Base-by-base conservation (phyloP, 2,888 invertebrate species). In the Idaea aversata region DNA sequence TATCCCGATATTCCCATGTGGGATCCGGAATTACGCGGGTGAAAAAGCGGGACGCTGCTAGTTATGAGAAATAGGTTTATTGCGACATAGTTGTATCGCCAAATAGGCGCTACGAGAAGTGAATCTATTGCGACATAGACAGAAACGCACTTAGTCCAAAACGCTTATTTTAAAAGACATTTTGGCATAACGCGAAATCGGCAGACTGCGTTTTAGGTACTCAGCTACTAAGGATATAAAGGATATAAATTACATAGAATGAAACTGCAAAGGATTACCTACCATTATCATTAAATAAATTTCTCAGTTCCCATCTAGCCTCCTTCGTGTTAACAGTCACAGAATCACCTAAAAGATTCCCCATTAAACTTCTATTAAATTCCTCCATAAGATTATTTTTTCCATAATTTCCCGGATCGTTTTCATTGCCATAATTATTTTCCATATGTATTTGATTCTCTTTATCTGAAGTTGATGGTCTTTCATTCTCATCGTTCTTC, bases 241-340 rank as follows among this genome's bases (percentile, higher is more conserved):
- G 3, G 0, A 7, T 57, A 13, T 3, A 57, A 13, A 57, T 57
- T 15, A 57, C 57, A 13, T 57, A 15, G 7, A 57, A 57, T 7
- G 58, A 58, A 58, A n/a, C 15, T 58, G 0, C 34, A 59, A 5
- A 34, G 15, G 34, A 60, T 36, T 35, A 68, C 68, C 78, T 83
- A 90, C 93, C 92, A 82, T 91, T 90, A 70, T 90, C 93, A 78
- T 93, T 94, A 86, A 95, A 95, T 69, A 95, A 84, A 70, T 95
- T 94, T 70, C 95, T 92, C 25, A 96, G 93, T 63, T 95, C 94
- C 84, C 94, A 94, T 80, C 95, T 88, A 0, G 96, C 96, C 78
- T 95, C 95, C 75, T 95, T 95, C 0, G 95, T 96, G 76, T 95
- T 95, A 0, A 95, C 94, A 5, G 96, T 96, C 16, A 95, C 91